Evolutionary conservation across 2,113 vertebrate genomes (phyloP).

Genomic region (Chaenogobius annularis): DNA sequence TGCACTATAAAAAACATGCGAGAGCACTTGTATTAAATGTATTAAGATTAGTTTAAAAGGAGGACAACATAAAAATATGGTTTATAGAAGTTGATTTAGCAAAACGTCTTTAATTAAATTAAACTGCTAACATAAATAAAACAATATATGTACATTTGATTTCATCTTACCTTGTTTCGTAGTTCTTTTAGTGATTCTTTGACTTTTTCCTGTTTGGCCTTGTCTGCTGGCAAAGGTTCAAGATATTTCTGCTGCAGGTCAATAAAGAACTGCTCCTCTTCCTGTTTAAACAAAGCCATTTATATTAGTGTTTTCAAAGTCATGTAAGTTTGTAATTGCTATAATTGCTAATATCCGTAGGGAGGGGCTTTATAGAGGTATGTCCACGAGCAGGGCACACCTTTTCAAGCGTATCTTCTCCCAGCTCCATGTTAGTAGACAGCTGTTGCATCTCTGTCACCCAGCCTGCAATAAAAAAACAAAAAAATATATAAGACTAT

Average conservation of each 20-base stretch:
- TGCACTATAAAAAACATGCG: too few relatives aligned
- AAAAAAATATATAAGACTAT: not conserved
- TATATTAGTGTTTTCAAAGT: not conserved
- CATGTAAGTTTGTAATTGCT: not conserved
- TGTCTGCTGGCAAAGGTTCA: conserved; percentile 59
- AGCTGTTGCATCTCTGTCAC: conserved; percentile 49
- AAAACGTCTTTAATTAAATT: too few relatives aligned
- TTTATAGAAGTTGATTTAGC: too few relatives aligned
- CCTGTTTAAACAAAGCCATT: conserved; percentile 37
- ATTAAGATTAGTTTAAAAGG: too few relatives aligned
- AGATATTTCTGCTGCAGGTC: conserved; percentile 60
- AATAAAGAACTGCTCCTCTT: conserved; percentile 61
- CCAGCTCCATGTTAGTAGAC: conserved; percentile 44
- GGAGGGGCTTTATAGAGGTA: not conserved
- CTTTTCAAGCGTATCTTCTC: conserved; percentile 43
- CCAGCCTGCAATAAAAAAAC: conserved; percentile 46
- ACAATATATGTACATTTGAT: not conserved
- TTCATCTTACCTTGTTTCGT: conserved; percentile 65
- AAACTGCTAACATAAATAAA: not conserved
- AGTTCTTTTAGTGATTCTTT: conserved; percentile 47
- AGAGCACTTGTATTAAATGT: too few relatives aligned
- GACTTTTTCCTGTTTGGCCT: conserved; percentile 54
- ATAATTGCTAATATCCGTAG: not conserved
- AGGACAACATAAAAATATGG: too few relatives aligned
- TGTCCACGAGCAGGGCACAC: too few relatives aligned